Conservation (phyloP, 2,797 vertebrate species). For the Sitta carolinensis region DNA sequence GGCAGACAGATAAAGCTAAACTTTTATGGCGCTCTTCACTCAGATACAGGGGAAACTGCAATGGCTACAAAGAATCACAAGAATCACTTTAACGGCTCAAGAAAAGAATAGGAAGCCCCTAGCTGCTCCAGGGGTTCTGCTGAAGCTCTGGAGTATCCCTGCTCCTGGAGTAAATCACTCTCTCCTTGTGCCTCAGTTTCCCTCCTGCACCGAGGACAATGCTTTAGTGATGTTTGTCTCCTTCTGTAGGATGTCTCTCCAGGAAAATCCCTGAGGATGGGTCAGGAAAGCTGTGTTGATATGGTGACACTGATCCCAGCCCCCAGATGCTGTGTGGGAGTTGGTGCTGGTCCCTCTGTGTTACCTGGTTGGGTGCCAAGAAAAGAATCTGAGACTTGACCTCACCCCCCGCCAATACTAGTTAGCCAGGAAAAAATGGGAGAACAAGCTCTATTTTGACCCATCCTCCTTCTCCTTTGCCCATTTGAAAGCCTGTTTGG, state of each 20-base stretch:
- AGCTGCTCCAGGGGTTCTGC: neutral
- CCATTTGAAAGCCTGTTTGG: neutral
- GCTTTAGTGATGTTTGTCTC: neutral
- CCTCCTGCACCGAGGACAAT: neutral
- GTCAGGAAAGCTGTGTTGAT: rapidly evolving
- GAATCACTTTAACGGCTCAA: neutral
- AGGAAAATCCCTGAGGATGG: neutral
- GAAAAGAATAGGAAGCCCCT: neutral
- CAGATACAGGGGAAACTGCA: neutral
- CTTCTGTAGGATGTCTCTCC: neutral
- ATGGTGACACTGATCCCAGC: neutral
- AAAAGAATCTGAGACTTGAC: neutral
- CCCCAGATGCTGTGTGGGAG: neutral
- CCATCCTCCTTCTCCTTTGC: rapidly evolving
- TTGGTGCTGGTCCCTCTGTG: rapidly evolving
- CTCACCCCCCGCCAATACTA: rapidly evolving
- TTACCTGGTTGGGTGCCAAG: too few relatives aligned
- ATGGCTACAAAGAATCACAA: neutral
- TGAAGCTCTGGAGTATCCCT: neutral
- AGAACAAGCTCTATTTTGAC: neutral
- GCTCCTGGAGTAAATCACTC: neutral
- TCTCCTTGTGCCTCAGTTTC: rapidly evolving
- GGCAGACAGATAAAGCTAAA: neutral
- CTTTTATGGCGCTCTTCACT: neutral
- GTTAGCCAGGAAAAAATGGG: neutral